Base-by-base conservation (phyloP, 2,113 vertebrate species). In the Salvator merianae region DNA sequence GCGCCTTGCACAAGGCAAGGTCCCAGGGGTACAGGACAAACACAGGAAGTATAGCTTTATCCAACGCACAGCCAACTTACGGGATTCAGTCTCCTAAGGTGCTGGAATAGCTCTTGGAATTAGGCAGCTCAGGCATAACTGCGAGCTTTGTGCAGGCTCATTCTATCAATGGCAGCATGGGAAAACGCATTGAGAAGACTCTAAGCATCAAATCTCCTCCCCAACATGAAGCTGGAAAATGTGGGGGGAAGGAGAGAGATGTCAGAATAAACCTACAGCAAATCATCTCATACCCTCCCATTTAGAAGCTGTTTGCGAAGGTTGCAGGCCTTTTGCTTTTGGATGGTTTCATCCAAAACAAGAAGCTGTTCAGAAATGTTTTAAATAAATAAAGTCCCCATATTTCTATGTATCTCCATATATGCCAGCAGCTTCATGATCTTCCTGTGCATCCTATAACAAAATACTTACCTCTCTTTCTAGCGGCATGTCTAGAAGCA, bases 401-500 rank as follows among this genome's bases (percentile, higher is more conserved):
- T 72, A 66, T 62, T 81, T 47, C n/a, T 85, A 86, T 80, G 86
- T 84, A 88, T 91, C 87, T 87, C 89, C 43, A 81, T 55, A 24
- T 38, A 36, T 81, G 43, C 28, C 74, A 43, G 18, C 84, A 87
- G 87, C 76, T 86, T 75, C 84, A 76, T 65, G 65, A 92, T 76
- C 63, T 79, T 74, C 69, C 88, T 9, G 0, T 68, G 87, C 82
- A 79, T 34, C 70, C 2, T 20, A 84, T 79, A 87, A 85, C 85
- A 78, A 0, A 14, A 69, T 77, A 86, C 83, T 91, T 84, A 24
- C 0, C 77, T 86, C 88, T 90, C 65, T 69, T 79, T 69, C 89
- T 92, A 89, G 86, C 90, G 90, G 88, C 90, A 90, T 91, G 88
- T 82, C 2, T n/a, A 85, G 85, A 82, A 91, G 88, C 91, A 91